These are phyloP conservation scores for Odontesthes bonariensis DNA, from an alignment of 2,113 vertebrate genomes.

Conservation along the genomic window DNA sequence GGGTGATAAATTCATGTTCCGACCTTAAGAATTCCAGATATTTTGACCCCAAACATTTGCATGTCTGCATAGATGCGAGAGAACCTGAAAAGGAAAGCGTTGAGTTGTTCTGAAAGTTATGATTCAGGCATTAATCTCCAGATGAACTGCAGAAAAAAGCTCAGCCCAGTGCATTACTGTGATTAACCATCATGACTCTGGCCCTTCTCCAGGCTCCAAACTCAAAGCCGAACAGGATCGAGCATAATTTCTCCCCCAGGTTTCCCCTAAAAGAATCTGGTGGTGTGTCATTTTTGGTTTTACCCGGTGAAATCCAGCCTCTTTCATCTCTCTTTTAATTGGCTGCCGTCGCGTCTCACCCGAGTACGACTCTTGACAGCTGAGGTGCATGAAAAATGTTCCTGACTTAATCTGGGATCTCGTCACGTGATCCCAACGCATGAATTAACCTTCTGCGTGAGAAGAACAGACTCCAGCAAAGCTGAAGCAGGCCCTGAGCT, in stretches of 20 bases:
- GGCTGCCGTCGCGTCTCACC: slow-evolving; percentile 11
- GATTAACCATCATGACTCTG: slow-evolving; percentile 16
- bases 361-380: not conserved
- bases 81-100: too few relatives aligned
- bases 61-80: too few relatives aligned
- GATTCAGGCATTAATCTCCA: too few relatives aligned
- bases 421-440: not conserved
- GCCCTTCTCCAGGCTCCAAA: slow-evolving; percentile 1
- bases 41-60: too few relatives aligned
- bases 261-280: slow-evolving; percentile 6
- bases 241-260: not conserved
- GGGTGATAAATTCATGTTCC: too few relatives aligned
- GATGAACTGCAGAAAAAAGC: too few relatives aligned
- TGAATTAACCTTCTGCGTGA: not conserved
- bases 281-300: slow-evolving; percentile 15
- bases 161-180: slow-evolving; percentile 19
- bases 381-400: slow-evolving; percentile 4
- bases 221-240: slow-evolving; percentile 2
- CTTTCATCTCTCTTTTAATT: slow-evolving; percentile 55
- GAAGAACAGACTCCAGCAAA: not conserved
- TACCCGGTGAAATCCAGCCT: not conserved
- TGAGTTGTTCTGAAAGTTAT: too few relatives aligned
- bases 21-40: too few relatives aligned
- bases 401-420: slow-evolving; percentile 23
- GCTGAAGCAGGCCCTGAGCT: not conserved